Base-by-base conservation (phyloP, 23 tunicate genomes). In the Clavelina lepadiformis region DNA sequence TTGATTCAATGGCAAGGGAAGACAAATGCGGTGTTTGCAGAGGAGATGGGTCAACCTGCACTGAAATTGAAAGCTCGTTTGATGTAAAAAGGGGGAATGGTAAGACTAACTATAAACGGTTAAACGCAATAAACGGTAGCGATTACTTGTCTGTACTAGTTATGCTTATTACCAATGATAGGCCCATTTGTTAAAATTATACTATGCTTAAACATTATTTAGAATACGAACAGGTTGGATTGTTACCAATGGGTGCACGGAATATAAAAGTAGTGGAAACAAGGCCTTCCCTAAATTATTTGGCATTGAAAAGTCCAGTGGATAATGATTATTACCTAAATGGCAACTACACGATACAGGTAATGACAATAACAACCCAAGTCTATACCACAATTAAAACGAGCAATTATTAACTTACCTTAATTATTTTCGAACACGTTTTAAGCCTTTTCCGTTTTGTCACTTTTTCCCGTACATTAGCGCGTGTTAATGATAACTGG, bases 281-380 rank as follows among this genome's bases (percentile, higher is more conserved):
- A 4, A 51, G 46, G 24, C 47, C 93, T 5, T 61, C 75, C 31
- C 51, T 63, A 28, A 84, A 84, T 63, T 84, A 76, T 63, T 78
- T 84, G 5, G 93, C 93, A 11, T 56, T 84, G 34, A 57, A 72
- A 55, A 67, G 55, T 32, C 53, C 83, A 0, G 20, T 53, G 35
- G 71, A 76, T 35, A 61, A 35, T 7, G 61, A 76, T 15, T 84
- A 41, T 70, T 84, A 76, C 45, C 75, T 84, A 19, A 84, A 84
- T 38, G 93, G 93, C 11, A 73, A 77, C 45, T 83, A 83, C 29
- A 83, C 60, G 77, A 83, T 83, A 11, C 92, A 83, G 63, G 92
- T 83, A 68, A 24, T 23, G n/a, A n/a, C n/a, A n/a, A n/a, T n/a
- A n/a, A n/a, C n/a, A n/a, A n/a, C n/a, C n/a, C n/a, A n/a, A n/a